Base-by-base conservation (phyloP, 2,797 vertebrate species). In the Enteromius anoplus region DNA sequence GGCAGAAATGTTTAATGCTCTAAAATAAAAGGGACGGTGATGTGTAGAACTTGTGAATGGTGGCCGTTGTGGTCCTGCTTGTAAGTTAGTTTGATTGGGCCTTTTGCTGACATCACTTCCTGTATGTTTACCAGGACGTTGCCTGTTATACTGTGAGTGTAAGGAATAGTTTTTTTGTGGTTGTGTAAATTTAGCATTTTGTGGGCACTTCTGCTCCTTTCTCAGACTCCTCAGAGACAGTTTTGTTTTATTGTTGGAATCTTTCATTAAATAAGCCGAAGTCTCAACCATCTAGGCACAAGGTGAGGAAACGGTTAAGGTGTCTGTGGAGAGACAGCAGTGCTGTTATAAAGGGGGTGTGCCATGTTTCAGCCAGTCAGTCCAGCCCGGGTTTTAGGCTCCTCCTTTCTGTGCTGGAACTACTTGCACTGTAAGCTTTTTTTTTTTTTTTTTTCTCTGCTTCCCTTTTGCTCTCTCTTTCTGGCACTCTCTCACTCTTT, bases 341-440 rank as follows among this genome's bases (percentile, higher is more conserved):
- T 68, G 81, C 14, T 26, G 40, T 79, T 72, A 53, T 84, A 70
- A 60, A 81, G 86, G 86, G 84, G 90, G 83, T 85, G 87, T 88
- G 85, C 84, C 76, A 45, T 7, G 62, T 69, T 87, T 78, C 85
- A 87, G 81, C 88, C 86, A 84, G 51, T 68, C 23, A 55, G 29
- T 91, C 92, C 89, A 75, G 84, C 85, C 87, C 92, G 42, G 87
- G 89, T 92, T 93, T 93, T 93, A 84, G n/a, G 75, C 78, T 85
- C 83, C 83, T 40, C 82, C 86, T 70, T 86, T 71, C 11, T 5
- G 23, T 75, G 87, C 88, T 91, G 91, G 91, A 91, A 91, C 92
- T 91, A 91, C 91, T 90, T 91, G 87, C 84, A 64, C 81, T 84
- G 81, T 85, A 82, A 89, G 85, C 81, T n/a, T n/a, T n/a, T 82